Evolutionary conservation across 2,113 vertebrate genomes (phyloP), one percentile per base, ranked within the genome.

Genomic region (Euleptes europaea): DNA sequence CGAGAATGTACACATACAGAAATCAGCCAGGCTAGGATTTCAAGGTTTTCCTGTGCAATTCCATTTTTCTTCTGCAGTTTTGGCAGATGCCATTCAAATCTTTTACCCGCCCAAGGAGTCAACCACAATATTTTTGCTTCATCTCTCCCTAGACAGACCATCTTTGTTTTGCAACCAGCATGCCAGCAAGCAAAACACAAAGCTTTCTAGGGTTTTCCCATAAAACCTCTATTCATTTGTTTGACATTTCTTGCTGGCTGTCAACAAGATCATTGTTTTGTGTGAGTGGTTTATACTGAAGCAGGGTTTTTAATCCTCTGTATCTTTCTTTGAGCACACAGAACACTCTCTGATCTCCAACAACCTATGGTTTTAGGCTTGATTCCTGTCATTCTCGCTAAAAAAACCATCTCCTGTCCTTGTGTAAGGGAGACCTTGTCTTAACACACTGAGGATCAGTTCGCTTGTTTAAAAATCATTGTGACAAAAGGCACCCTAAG

Each of bases 191-290:
- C 0, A 90, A 90, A 88, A 87, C 6, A 86, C 54, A 26, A 4
- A 87, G 77, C 88, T 93, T 94, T 92, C 88, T 77, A 89, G 66
- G 69, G 84, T 84, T 92, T 92, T 88, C 82, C 77, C 76, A 83
- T 77, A 91, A 86, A 78, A 67, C 82, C 11, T 82, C 42, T 88
- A 65, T 91, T 93, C 77, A 86, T 88, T 93, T 92, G 40, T 92
- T 92, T 90, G 81, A 26, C 57, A 33, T 86, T 91, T 87, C 38
- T 88, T 70, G 75, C 10, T 90, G 84, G 21, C 74, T 69, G 78
- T 91, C 69, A 91, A 85, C 40, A 90, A 44, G 69, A 78, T 60
- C 26, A 83, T 26, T 92, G 83, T 88, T 92, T 78, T 72, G 31
- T 26, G 28, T 33, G 26, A 13, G 28, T 65, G n/a, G 38, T 86